A percentile compares a stretch with the other conserved stretches of the same genome.
These are phyloP conservation scores for Podarcis muralis DNA, from an alignment of 2,113 vertebrate genomes.

Conservation along the genomic window DNA sequence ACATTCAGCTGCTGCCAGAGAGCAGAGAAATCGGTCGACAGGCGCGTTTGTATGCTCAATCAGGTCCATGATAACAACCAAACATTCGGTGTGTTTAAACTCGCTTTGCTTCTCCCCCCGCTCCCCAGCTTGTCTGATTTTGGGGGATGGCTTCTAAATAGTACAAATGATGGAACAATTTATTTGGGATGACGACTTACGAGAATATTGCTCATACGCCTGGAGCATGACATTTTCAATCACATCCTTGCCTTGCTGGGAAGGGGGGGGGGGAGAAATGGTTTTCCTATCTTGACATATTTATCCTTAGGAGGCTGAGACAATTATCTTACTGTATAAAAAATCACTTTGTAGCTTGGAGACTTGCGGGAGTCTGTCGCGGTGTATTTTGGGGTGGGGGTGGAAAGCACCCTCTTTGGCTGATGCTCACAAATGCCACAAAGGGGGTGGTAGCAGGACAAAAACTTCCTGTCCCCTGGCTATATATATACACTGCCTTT, in stretches of 20 bases:
- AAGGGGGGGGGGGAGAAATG: background rate
- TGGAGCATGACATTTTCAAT: conserved; percentile 59
- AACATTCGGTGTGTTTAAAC: conserved; percentile 48
- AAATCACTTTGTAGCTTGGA: conserved; percentile 28
- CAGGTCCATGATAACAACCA: background rate
- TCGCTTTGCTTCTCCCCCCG: conserved; percentile 29
- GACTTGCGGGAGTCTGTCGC: conserved; percentile 21
- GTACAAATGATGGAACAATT: conserved; percentile 67
- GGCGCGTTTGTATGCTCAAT: too few species aligned
- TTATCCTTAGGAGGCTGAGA: conserved; percentile 54
- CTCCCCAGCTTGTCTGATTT: conserved; percentile 54
- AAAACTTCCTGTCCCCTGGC: background rate
- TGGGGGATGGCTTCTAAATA: conserved; percentile 58
- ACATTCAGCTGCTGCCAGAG: background rate
- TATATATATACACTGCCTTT: background rate
- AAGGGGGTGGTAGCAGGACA: background rate
- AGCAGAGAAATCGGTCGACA: background rate
- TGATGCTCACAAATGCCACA: background rate
- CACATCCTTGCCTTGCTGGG: conserved; percentile 55
- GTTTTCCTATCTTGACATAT: conserved; percentile 55
- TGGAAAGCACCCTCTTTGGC: background rate
- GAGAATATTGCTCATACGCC: conserved; percentile 52
- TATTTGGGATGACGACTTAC: conserved; percentile 63
- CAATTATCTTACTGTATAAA: conserved; percentile 49
- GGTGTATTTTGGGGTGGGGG: background rate